Evolutionary conservation across 2,888 invertebrate genomes (phyloP).

Genomic region (Xanthorhoe designata): DNA sequence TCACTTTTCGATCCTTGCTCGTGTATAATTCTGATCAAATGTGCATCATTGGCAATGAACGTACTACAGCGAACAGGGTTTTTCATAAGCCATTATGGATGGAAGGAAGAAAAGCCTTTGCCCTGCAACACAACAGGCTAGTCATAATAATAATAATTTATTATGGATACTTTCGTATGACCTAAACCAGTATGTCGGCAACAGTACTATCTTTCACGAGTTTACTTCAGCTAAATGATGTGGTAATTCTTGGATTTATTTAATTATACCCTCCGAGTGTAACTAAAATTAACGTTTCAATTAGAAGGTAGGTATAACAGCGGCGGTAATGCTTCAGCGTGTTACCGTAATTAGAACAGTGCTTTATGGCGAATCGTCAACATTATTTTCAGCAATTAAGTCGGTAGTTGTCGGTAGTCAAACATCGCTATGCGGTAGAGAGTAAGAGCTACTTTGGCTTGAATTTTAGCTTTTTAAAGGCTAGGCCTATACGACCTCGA

Average conservation of each 20-base stretch:
- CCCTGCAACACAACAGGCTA: too few relatives aligned
- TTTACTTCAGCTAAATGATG: constrained; percentile 5
- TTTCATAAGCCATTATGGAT: too few relatives aligned
- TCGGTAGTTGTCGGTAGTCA: constrained; percentile 20
- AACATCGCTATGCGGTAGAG: constrained; percentile 11
- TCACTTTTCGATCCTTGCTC: too few relatives aligned
- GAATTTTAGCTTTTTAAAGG: background rate
- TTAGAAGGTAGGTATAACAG: constrained; percentile 27
- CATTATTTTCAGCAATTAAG: constrained; percentile 36
- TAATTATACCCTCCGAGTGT: constrained; percentile 10
- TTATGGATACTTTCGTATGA: background rate
- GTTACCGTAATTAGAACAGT: constrained; percentile 34
- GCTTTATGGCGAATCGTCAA: constrained; percentile 36
- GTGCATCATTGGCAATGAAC: too few relatives aligned
- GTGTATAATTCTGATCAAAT: too few relatives aligned
- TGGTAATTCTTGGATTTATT: constrained; percentile 15
- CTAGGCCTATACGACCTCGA: background rate
- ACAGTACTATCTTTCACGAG: background rate
- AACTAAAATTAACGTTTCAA: constrained; percentile 34
- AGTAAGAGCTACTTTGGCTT: background rate
- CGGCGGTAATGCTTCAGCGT: constrained; percentile 26
- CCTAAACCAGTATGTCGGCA: background rate
- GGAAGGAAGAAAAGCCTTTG: too few relatives aligned
- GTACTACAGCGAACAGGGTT: too few relatives aligned
- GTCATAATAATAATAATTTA: too few relatives aligned